Conservation (phyloP, 1,140 invertebrate species). For the Anastrepha ludens region DNA sequence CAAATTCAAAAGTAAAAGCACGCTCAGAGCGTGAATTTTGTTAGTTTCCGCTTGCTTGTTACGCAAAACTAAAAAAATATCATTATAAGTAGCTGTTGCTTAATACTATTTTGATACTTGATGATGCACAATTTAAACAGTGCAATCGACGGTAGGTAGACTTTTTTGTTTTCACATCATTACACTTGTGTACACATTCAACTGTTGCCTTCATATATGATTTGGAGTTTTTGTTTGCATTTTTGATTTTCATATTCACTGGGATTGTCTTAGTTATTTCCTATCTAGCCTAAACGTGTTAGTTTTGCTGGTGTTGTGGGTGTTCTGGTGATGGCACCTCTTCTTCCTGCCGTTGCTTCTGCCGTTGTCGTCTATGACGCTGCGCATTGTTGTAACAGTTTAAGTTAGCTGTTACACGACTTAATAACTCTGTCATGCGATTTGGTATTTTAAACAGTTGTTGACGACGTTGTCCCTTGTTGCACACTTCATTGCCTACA, state of each 20-base stretch:
- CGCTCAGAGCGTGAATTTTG: background rate
- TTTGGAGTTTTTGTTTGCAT: constrained; percentile 48
- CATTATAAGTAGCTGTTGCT: background rate
- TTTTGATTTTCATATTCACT: constrained; percentile 60
- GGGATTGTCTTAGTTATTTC: constrained; percentile 64
- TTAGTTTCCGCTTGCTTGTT: background rate
- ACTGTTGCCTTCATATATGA: background rate
- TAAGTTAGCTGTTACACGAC: constrained; percentile 66
- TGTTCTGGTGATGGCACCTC: background rate
- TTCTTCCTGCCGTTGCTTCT: constrained; percentile 36
- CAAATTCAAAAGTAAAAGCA: background rate
- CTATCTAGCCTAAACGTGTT: constrained; percentile 19
- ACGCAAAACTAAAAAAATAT: background rate
- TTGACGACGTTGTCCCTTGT: constrained; percentile 32
- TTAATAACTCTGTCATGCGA: constrained; percentile 63
- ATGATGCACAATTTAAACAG: constrained; percentile 1
- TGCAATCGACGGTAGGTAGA: background rate
- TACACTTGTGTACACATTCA: background rate
- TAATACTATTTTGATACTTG: constrained; percentile 48
- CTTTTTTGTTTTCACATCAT: background rate
- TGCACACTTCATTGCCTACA: background rate
- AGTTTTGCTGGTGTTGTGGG: background rate
- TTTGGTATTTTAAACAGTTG: constrained; percentile 64
- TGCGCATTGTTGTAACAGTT: constrained; percentile 65
- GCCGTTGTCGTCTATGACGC: constrained; percentile 57